Conservation (phyloP, 2,797 vertebrate genomes). For the Chromobotia macracanthus region DNA sequence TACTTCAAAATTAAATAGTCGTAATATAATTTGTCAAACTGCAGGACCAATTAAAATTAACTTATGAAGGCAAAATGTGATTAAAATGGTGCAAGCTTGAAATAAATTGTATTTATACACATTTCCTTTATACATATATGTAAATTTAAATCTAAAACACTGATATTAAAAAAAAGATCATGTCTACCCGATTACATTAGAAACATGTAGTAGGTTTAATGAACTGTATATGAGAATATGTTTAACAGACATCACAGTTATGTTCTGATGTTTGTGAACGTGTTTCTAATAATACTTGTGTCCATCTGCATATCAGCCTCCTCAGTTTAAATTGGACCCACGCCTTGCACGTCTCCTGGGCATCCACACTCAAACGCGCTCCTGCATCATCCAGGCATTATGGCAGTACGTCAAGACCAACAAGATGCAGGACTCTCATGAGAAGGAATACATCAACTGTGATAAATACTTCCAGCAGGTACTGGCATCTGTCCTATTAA, state of each 20-base stretch:
- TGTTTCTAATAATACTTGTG: not conserved
- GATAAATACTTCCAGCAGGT: conserved; percentile 99
- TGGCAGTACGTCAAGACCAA: conserved; percentile 99
- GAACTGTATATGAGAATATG: not conserved
- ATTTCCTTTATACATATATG: no score
- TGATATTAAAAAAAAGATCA: no score
- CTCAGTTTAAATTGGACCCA: conserved; percentile 97
- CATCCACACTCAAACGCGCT: conserved; percentile 96
- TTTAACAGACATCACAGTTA: not conserved
- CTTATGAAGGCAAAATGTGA: no score
- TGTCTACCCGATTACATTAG: not conserved
- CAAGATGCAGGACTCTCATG: conserved; percentile 95
- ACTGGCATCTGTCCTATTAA: conserved; percentile 17
- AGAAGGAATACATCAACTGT: conserved; percentile 98
- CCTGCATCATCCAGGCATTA: conserved; percentile 97
- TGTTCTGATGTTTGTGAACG: not conserved
- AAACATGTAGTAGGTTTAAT: not conserved
- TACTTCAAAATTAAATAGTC: no score
- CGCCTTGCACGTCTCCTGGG: conserved; percentile 93
- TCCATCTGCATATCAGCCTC: conserved; percentile 79
- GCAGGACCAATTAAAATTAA: no score
- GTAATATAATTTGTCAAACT: no score
- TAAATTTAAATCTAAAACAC: no score
- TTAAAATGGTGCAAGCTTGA: no score
- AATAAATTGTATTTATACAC: no score